Evolutionary conservation across 2,888 invertebrate genomes (phyloP), one percentile per base, ranked within the genome.

Genomic region (Blastobasis adustella): DNA sequence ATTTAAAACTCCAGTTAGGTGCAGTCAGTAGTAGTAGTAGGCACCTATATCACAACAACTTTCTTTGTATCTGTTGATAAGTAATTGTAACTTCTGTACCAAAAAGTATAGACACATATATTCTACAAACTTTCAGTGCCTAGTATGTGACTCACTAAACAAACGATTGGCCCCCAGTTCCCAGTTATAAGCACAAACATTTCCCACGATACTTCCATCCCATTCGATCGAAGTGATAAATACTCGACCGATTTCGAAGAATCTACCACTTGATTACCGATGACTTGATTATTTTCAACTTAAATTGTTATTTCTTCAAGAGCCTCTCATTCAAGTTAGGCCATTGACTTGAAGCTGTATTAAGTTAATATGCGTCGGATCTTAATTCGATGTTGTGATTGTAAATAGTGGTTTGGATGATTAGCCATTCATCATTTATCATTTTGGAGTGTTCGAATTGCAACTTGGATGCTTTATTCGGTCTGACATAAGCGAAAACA

Each of bases 271-370:
- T 46, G n/a, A 46, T 46, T 46, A 46, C 5, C 37, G 8, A 37
- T 46, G 37, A 46, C 46, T 46, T 46, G 46, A 46, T 46, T 46
- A 46, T 46, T 46, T 46, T 46, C n/a, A 46, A 46, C 38, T 37
- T 38, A 46, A 46, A 38, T 38, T 23, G n/a, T 46, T 46, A 46
- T 46, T 46, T 9, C 37, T 45, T 37, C 38, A 9, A 46, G 46
- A 38, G 46, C 45, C 36, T 7, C 38, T 9, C 37, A 46, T 23
- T 23, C 23, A 23, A 38, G 6, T 38, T 9, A n/a, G 38, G 10
- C 23, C 23, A 23, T 23, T 23, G 23, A 3, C 23, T 23, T 23
- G 23, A n/a, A n/a, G 46, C 37, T 38, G 37, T 46, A 46, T 46
- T 46, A 46, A 46, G 38, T 5, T 46, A 46, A 46, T 46, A n/a